Evolutionary conservation across 1,140 invertebrate species (phyloP), one percentile per base, ranked within the genome.

Genomic region (Lasaia peninsularis): DNA sequence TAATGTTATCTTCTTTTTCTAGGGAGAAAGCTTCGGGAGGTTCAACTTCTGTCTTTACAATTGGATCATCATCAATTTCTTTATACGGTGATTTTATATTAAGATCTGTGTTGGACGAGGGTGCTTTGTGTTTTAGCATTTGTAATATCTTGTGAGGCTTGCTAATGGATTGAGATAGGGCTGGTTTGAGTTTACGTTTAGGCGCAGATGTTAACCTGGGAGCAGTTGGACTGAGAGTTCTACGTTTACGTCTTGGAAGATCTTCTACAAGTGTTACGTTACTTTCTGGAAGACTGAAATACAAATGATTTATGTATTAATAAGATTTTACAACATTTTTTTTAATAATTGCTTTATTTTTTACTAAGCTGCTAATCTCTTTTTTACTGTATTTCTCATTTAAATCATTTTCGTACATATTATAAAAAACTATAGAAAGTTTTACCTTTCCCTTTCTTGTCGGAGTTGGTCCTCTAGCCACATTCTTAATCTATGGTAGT

Each of bases 401-500:
- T n/a, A n/a, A n/a, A n/a, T n/a, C n/a, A n/a, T n/a, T n/a, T n/a
- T n/a, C n/a, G n/a, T n/a, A n/a, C n/a, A n/a, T n/a, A n/a, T n/a
- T n/a, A n/a, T n/a, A n/a, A n/a, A n/a, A n/a, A n/a, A n/a, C n/a
- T n/a, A n/a, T n/a, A n/a, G n/a, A n/a, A n/a, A n/a, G n/a, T n/a
- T n/a, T n/a, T 60, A 84, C 79, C 75, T 81, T 21, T 83, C 79
- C 14, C 75, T 28, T 56, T 87, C 82, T 20, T 78, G 76, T 0
- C 77, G 59, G 10, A 87, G 67, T 57, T 87, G 84, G 37, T 87
- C 78, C 32, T 86, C 84, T 0, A 87, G 73, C 84, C 84, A 87
- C 79, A 86, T 81, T 54, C 84, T 31, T 2, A 87, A 67, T 0
- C 80, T 63, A 31, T 87, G 82, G 65, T 87, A 87, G 69, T 86